Evolutionary conservation across 1,140 invertebrate genomes (phyloP), one percentile per base, ranked within the genome.

Genomic region (Cepaea nemoralis): DNA sequence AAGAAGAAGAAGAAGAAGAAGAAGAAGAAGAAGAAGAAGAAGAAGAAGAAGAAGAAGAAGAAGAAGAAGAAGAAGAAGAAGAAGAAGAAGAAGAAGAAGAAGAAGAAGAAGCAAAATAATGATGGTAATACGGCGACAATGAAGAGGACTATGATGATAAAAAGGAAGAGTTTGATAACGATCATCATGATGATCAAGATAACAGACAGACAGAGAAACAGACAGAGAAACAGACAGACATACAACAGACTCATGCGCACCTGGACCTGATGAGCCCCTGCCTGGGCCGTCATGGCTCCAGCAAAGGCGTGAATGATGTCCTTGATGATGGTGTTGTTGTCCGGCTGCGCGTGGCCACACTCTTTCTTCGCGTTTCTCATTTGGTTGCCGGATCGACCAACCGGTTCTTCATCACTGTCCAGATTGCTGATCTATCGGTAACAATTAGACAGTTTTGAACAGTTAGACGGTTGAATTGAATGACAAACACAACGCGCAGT

Each of bases 221-320:
- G 16, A 45, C 1, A 39, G 35, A 45, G n/a, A 39, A 33, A 8
- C 40, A 40, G 69, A 71, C n/a, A 71, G n/a, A 45, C 37, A 39
- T 39, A n/a, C n/a, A n/a, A n/a, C n/a, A n/a, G n/a, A n/a, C n/a
- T n/a, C n/a, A n/a, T n/a, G n/a, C n/a, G n/a, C n/a, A n/a, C n/a
- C n/a, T n/a, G n/a, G n/a, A 78, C 77, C 55, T 66, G 59, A 0
- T 75, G 77, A 8, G 19, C 59, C 27, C 24, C 77, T 24, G 82
- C 83, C 33, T 85, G 83, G 19, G 83, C 55, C 24, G 70, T 70
- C 0, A 85, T 77, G 33, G 86, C 84, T 31, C 83, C 86, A 37
- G 85, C 85, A 31, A 89, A 83, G 24, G 86, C 88, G 50, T 86
- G 82, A 10, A 87, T 83, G 37, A 89, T 83, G 59, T 88, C 86